phyloP scores from a whole-genome alignment of 2,113 vertebrate species.

The Crocuta crocuta region DNA sequence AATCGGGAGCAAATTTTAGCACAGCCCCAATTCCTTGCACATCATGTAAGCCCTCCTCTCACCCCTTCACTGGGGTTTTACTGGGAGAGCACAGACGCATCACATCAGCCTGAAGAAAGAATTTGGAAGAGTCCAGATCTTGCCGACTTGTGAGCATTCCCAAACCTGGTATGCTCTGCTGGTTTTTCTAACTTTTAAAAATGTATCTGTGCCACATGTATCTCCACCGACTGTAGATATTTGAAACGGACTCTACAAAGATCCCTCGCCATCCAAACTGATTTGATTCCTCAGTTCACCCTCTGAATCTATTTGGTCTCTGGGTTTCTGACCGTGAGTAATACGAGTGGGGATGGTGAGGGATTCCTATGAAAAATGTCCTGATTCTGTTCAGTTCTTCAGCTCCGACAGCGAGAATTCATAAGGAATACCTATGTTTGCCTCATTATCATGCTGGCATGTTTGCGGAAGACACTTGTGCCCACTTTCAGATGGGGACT shows the following conservation, averaged over 20 bases:
- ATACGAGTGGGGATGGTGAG: neutral
- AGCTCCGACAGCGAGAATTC: fast-evolving
- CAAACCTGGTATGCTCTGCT: neutral
- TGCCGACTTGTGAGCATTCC: neutral
- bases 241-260: neutral
- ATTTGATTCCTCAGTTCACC: neutral
- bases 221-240: neutral
- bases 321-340: neutral
- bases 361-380: neutral
- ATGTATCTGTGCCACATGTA: neutral
- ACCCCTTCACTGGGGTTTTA: neutral
- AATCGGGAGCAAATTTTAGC: neutral
- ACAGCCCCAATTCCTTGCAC: neutral
- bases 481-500: neutral
- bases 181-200: constrained; percentile 7
- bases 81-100: neutral
- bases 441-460: neutral
- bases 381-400: neutral
- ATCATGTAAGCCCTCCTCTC: neutral
- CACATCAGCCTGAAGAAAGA: neutral
- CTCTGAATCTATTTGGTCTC: neutral
- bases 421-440: neutral
- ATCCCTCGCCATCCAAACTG: neutral
- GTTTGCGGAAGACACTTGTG: neutral
- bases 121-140: neutral